Percentiles rank a stretch among this genome's conserved stretches.
phyloP scores from a whole-genome alignment of 2,797 vertebrate species.

The Arrhamphus sclerolepis region DNA sequence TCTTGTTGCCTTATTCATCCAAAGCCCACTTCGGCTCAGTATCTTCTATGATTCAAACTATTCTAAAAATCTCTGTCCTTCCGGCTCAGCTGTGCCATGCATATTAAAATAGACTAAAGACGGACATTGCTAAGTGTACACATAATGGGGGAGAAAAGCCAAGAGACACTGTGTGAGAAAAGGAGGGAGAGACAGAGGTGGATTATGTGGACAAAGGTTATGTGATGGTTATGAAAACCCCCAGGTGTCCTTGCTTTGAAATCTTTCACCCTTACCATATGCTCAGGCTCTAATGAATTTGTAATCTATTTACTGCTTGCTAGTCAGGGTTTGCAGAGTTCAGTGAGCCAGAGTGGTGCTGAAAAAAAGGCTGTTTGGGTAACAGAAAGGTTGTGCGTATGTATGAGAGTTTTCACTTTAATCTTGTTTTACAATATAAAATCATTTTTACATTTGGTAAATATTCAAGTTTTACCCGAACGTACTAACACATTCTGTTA shows the following conservation, averaged over 20 bases:
- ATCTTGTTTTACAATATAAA: neutral
- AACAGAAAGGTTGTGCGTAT: neutral
- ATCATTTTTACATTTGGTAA: too few relatives aligned
- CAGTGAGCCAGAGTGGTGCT: neutral
- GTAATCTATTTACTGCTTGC: slow-evolving; percentile 31
- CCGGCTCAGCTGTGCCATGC: slow-evolving; percentile 42
- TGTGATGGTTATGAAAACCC: slow-evolving; percentile 46
- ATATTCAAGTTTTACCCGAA: too few relatives aligned
- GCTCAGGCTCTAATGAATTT: slow-evolving; percentile 42
- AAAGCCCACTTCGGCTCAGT: slow-evolving; percentile 29
- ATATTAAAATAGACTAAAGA: slow-evolving; percentile 58
- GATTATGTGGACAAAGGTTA: slow-evolving; percentile 50
- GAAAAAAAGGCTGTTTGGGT: neutral
- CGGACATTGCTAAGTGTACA: slow-evolving; percentile 52
- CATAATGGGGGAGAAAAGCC: slow-evolving; percentile 39
- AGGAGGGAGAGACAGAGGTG: slow-evolving; percentile 42
- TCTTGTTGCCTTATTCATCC: slow-evolving; percentile 27
- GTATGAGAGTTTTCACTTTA: neutral
- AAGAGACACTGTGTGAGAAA: slow-evolving; percentile 36
- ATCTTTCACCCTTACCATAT: slow-evolving; percentile 46
- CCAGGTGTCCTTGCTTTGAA: slow-evolving; percentile 51
- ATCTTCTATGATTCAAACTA: slow-evolving; percentile 23
- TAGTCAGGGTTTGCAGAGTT: slow-evolving; percentile 19
- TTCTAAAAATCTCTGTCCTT: slow-evolving; percentile 42
- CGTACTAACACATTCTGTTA: too few relatives aligned